phyloP scores from a whole-genome alignment of 2,113 vertebrate genomes.

The Epinephelus moara region DNA sequence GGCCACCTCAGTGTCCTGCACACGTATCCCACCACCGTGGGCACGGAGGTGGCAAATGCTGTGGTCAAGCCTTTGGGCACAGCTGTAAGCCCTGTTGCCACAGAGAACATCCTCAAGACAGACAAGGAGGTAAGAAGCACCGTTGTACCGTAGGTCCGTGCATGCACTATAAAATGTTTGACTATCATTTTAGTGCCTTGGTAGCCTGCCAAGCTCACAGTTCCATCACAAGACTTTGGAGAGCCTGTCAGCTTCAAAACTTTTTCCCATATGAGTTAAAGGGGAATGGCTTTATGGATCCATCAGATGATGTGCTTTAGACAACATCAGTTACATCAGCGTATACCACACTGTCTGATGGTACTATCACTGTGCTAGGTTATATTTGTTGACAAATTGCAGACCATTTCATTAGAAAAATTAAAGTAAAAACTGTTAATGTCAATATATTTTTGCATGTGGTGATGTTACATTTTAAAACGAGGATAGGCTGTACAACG shows the following conservation, averaged over 20 bases:
- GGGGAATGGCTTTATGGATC: not conserved
- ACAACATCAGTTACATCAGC: not conserved
- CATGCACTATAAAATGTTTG: not conserved
- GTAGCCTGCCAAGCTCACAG: not conserved
- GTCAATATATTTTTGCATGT: not conserved
- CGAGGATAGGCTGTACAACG: not conserved
- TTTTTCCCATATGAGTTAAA: not conserved
- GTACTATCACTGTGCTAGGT: not conserved
- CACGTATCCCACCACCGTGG: constrained; percentile 92
- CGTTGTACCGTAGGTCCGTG: not conserved
- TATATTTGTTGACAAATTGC: not conserved
- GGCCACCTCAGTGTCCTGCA: constrained; percentile 97
- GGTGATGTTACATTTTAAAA: not conserved
- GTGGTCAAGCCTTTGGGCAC: constrained; percentile 95
- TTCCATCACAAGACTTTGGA: not conserved
- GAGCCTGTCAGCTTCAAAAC: not conserved
- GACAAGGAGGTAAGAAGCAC: constrained; percentile 92
- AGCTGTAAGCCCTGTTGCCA: constrained; percentile 88
- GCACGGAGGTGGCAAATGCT: constrained; percentile 94
- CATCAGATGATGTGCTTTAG: not conserved
- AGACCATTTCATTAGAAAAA: not conserved
- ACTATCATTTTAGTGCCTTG: not conserved
- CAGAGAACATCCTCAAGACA: constrained; percentile 94
- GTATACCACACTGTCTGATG: not conserved
- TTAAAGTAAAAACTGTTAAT: not conserved